Evolutionary conservation across 2,797 vertebrate species (phyloP).

Genomic region (Gorsachius magnificus): DNA sequence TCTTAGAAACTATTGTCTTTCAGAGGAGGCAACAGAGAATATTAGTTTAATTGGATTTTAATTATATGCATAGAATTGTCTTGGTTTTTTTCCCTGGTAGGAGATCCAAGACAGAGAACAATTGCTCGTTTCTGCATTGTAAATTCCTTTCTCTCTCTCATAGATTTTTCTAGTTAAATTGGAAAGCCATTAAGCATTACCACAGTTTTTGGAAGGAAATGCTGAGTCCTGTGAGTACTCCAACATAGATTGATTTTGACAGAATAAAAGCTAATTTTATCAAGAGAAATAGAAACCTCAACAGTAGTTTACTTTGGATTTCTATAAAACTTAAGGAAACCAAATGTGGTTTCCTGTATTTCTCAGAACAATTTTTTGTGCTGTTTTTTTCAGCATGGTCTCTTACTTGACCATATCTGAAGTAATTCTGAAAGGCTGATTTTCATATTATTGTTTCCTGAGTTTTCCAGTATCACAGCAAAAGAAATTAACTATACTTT

Average conservation of each 20-base stretch:
- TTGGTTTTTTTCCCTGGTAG: fast-evolving
- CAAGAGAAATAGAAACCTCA: background rate
- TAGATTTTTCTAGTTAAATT: background rate
- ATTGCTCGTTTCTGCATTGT: background rate
- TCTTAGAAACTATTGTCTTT: background rate
- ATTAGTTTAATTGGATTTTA: background rate
- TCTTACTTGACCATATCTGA: background rate
- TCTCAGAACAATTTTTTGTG: background rate
- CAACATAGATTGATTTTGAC: background rate
- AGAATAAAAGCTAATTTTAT: conserved; percentile 5
- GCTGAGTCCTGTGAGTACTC: background rate
- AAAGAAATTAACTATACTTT: background rate
- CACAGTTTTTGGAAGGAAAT: background rate
- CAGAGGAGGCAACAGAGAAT: background rate
- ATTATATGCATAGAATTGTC: background rate
- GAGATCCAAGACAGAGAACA: background rate
- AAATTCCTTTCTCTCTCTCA: background rate
- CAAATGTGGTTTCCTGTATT: background rate
- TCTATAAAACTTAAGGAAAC: background rate
- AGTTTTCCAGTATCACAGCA: background rate
- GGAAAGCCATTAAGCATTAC: background rate
- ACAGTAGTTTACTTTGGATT: background rate
- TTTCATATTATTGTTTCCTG: background rate
- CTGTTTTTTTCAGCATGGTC: background rate
- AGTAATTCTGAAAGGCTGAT: background rate